These are phyloP conservation scores for Poecile montanus DNA, from an alignment of 2,797 vertebrate species.

Conservation along the genomic window DNA sequence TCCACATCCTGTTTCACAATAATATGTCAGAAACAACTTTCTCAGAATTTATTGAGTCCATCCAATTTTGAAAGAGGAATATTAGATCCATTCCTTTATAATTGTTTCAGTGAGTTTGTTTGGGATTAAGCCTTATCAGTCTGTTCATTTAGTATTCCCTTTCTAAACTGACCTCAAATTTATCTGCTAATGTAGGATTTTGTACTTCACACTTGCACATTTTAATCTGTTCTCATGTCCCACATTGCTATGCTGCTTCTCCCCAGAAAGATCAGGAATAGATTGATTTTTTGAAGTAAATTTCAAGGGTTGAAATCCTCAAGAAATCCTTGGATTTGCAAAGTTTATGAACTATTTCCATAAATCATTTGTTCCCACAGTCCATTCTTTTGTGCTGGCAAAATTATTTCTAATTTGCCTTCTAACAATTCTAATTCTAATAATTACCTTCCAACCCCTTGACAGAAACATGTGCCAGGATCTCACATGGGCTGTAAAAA, in stretches of 20 bases:
- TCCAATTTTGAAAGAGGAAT: neutral
- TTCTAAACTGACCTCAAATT: neutral
- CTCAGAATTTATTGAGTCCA: neutral
- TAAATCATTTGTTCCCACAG: slow-evolving; percentile 51
- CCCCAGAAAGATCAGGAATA: neutral
- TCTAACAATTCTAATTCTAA: too few species aligned
- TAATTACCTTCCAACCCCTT: slow-evolving; percentile 51
- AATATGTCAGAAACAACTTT: neutral
- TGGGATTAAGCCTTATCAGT: neutral
- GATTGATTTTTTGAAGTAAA: neutral
- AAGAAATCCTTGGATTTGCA: neutral
- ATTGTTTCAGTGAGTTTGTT: neutral
- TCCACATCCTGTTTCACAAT: neutral
- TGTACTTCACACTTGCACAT: neutral
- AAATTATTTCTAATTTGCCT: slow-evolving; percentile 14
- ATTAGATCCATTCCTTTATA: neutral
- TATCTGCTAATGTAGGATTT: neutral
- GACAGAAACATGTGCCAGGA: slow-evolving; percentile 60
- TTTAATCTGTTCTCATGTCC: neutral
- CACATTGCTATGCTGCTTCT: neutral
- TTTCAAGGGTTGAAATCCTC: neutral
- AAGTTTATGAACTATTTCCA: neutral
- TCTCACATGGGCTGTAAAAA: slow-evolving; percentile 54
- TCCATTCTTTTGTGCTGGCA: slow-evolving; percentile 62
- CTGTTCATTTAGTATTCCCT: neutral